Percentiles rank a stretch among this genome's conserved stretches.
These are phyloP conservation scores for Carassius carassius DNA, from an alignment of 2,113 vertebrate genomes.

Conservation along the genomic window DNA sequence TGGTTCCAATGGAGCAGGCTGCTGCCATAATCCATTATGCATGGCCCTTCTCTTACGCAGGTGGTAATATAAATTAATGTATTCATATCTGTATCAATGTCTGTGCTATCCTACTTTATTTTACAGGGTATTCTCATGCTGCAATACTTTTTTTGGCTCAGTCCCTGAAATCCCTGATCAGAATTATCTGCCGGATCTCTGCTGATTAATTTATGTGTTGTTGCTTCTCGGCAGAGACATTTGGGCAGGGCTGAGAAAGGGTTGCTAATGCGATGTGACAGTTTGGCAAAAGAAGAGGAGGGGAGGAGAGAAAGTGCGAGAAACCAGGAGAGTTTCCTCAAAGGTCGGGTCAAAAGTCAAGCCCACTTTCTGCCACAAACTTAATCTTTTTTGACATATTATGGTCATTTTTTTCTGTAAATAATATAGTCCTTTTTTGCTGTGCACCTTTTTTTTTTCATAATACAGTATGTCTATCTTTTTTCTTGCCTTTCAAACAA, in stretches of 20 bases:
- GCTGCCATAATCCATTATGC: conserved; percentile 1
- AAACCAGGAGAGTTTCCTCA: conserved; percentile 11
- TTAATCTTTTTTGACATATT: neutral
- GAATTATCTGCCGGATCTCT: conserved; percentile 35
- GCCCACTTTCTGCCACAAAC: neutral
- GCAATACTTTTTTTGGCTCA: conserved; percentile 5
- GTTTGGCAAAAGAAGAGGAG: neutral
- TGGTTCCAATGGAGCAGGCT: neutral
- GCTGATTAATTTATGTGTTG: conserved; percentile 55
- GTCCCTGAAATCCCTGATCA: conserved; percentile 22
- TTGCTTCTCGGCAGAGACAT: conserved; percentile 20
- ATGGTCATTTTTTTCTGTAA: neutral
- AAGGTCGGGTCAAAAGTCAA: conserved; percentile 27
- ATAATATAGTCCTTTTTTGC: neutral
- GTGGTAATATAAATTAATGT: conserved; percentile 22
- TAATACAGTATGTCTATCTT: neutral
- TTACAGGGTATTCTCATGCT: conserved; percentile 16
- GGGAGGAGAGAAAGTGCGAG: neutral
- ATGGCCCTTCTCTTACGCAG: conserved; percentile 4
- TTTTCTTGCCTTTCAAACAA: neutral
- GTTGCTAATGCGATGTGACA: conserved; percentile 42
- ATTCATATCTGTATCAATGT: conserved; percentile 16
- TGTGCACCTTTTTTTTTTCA: neutral
- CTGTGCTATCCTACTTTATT: conserved; percentile 25
- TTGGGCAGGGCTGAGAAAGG: conserved; percentile 23